Base-by-base conservation (phyloP, 2,113 vertebrate genomes). In the Heterotis niloticus region DNA sequence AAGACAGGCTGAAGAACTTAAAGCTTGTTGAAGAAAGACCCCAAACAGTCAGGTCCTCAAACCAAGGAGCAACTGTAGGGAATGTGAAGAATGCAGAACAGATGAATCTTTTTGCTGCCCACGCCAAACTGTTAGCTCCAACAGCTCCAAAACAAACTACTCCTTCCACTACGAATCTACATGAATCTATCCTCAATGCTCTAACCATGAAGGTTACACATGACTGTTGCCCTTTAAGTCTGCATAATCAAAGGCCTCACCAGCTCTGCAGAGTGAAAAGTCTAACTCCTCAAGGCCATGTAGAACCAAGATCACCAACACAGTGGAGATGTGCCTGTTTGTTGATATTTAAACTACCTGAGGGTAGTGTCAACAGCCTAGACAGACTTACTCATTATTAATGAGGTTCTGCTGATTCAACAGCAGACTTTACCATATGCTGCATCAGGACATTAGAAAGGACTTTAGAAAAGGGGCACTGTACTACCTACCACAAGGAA, bases 221-320 rank as follows among this genome's bases (percentile, higher is more conserved):
- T 44, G 34, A 44, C 34, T 44, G 34, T 44, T 44, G 34, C 34
- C 34, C 7, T 44, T 44, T 44, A 4, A 44, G 34, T 44, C 34
- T 44, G 34, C 34, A 44, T 44, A 13, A 5, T 34, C 67, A 69
- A 26, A 44, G 67, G 34, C 34, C 17, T 52, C 5, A 7, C 10
- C 34, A 70, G 68, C 68, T 70, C 29, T 70, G 34, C 68, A 16
- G n/a, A 20, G 68, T 29, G 20, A 62, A 62, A 71, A 51, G 69
- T 14, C 34, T n/a, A 52, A 20, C 10, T 13, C 20, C 44, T 1
- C 20, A 0, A 2, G 69, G 11, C 13, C 20, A 14, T 10, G 20
- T n/a, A 5, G 69, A 51, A 52, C 10, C 44, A 29, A 20, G 9
- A 52, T 29, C 10, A 20, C 29, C 44, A 71, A 10, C 10, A 12